A percentile compares a stretch with the other conserved stretches of the same genome.
Conservation (phyloP, 92 coral and sea anemone species). For the Actinernus sp. region DNA sequence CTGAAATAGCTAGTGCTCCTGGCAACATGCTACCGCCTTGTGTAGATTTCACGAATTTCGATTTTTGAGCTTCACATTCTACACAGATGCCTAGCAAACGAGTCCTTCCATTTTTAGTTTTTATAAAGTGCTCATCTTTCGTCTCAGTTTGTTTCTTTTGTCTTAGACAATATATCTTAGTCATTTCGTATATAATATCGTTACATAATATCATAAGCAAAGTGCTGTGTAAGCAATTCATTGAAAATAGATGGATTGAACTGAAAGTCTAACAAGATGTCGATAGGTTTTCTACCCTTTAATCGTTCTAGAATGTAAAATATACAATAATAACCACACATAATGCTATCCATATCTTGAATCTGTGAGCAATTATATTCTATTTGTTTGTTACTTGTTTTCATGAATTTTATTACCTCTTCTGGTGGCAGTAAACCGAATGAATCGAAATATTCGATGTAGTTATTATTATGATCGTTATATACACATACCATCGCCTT, state of each 20-base stretch:
- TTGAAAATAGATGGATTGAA: background rate
- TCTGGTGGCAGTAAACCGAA: slow-evolving; percentile 3
- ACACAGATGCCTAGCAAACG: no score
- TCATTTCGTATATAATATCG: slow-evolving; percentile 3
- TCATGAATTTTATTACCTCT: background rate
- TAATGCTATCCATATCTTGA: background rate
- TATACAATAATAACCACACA: slow-evolving; percentile 12
- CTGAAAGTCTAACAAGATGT: background rate
- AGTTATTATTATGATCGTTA: background rate
- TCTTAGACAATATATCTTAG: background rate
- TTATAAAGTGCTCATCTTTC: background rate
- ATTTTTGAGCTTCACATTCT: no score
- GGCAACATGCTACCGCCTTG: no score
- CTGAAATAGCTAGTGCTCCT: no score
- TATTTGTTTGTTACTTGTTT: slow-evolving; percentile 5
- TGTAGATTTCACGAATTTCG: no score
- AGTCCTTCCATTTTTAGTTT: background rate
- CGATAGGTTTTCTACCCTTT: background rate
- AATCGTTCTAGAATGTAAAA: background rate
- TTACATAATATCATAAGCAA: background rate
- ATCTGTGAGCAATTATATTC: background rate
- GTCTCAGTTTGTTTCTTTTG: background rate
- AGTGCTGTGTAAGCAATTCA: background rate
- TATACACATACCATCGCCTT: background rate
- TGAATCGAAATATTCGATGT: background rate